Conservation (phyloP, 2,113 vertebrate genomes). For the Oryzias woworae region DNA sequence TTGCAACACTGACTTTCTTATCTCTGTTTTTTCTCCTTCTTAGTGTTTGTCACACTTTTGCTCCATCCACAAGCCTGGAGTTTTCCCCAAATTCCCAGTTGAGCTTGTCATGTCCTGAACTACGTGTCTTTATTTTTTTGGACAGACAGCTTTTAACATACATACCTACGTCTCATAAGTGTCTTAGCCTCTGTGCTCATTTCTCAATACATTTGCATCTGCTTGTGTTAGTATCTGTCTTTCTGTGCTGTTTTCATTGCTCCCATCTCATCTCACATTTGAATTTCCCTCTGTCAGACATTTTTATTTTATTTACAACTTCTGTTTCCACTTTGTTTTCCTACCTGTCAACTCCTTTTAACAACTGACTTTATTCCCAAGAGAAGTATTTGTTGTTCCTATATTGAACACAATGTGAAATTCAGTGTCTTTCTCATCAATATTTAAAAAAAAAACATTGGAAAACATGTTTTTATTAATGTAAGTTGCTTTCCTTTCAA, state of each 20-base stretch:
- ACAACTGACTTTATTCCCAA: conserved; percentile 11
- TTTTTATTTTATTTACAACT: conserved; percentile 21
- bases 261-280: conserved; percentile 36
- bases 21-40: conserved; percentile 2
- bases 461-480: neutral
- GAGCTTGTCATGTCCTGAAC: conserved; percentile 14
- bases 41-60: conserved; percentile 15
- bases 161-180: conserved; percentile 16
- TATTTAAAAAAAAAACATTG: neutral
- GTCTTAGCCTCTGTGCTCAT: conserved; percentile 31
- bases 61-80: conserved; percentile 14
- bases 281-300: conserved; percentile 29
- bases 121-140: conserved; percentile 22
- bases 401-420: conserved; percentile 2
- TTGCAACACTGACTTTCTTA: conserved; percentile 7
- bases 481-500: too few relatives aligned
- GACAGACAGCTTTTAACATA: conserved; percentile 22
- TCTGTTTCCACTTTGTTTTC: conserved; percentile 29
- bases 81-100: conserved; percentile 15
- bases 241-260: conserved; percentile 37
- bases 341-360: conserved; percentile 25
- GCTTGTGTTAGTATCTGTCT: conserved; percentile 37
- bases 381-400: neutral
- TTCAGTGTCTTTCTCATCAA: neutral
- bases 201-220: conserved; percentile 8